phyloP scores from a whole-genome alignment of 1,140 invertebrate genomes.

The Trinorchestia longiramus region DNA sequence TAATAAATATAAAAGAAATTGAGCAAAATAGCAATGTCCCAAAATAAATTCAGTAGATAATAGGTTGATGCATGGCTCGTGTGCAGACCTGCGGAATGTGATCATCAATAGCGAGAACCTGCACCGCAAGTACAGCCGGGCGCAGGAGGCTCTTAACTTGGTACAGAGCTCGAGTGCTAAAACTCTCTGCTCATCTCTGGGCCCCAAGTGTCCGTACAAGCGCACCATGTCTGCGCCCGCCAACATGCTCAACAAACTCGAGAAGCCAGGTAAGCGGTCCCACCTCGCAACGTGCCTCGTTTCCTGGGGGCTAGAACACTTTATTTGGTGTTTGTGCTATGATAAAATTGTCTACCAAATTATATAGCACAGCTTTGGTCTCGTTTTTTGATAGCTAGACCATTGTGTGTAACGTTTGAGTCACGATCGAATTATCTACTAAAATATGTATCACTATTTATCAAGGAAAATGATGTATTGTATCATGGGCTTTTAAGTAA shows the following conservation, averaged over 20 bases:
- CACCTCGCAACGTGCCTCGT: background rate
- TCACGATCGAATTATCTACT: no score
- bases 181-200: constrained; percentile 91
- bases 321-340: no score
- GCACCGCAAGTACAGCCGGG: constrained; percentile 87
- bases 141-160: constrained; percentile 85
- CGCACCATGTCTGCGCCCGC: constrained; percentile 91
- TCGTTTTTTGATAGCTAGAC: background rate
- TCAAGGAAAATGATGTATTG: no score
- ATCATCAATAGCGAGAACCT: constrained; percentile 91
- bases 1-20: no score
- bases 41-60: no score
- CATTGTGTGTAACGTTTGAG: no score
- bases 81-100: constrained; percentile 86
- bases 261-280: constrained; percentile 78
- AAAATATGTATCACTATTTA: no score
- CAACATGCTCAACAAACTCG: constrained; percentile 75
- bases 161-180: constrained; percentile 73
- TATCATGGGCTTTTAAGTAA: no score
- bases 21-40: no score
- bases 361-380: no score
- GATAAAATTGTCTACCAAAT: no score
- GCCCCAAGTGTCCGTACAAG: constrained; percentile 95
- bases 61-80: background rate
- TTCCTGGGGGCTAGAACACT: background rate